Conservation (phyloP, 2,797 vertebrate species). For the Amniataba percoides region DNA sequence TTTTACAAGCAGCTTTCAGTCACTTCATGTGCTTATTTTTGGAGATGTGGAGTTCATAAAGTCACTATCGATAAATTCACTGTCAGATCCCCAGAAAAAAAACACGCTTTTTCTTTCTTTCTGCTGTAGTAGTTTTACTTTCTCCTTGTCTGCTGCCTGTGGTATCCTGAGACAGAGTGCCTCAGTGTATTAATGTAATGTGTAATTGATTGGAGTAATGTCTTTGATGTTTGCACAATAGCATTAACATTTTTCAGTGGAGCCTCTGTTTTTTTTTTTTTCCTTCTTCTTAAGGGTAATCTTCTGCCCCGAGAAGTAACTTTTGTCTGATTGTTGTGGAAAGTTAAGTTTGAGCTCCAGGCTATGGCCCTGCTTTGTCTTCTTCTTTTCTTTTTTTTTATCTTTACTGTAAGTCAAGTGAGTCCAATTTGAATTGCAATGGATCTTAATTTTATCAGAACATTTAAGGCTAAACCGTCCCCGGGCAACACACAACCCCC, state of each 20-base stretch:
- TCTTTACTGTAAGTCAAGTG: constrained; percentile 44
- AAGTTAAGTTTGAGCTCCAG: constrained; percentile 53
- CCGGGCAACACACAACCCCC: constrained; percentile 9
- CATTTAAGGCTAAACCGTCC: constrained; percentile 54
- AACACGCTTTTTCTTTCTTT: neutral
- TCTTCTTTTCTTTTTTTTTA: neutral
- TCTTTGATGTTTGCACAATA: constrained; percentile 7
- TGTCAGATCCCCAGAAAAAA: neutral
- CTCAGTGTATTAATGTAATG: no score
- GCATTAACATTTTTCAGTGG: constrained; percentile 6
- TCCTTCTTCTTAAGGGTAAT: constrained; percentile 3
- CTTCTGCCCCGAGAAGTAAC: constrained; percentile 24
- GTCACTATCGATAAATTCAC: neutral
- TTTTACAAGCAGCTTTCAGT: neutral
- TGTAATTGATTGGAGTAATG: neutral
- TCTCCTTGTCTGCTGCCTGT: neutral
- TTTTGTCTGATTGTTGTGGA: constrained; percentile 47
- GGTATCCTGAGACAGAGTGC: no score
- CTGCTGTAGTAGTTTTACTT: neutral
- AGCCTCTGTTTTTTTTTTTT: neutral
- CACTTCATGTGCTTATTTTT: neutral
- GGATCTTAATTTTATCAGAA: constrained; percentile 63
- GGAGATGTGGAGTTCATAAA: neutral
- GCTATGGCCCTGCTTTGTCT: constrained; percentile 19
- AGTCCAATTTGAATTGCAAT: constrained; percentile 62